Evolutionary conservation across 2,888 invertebrate species (phyloP), one percentile per base, ranked within the genome.

Genomic region (Drosophila birchii): DNA sequence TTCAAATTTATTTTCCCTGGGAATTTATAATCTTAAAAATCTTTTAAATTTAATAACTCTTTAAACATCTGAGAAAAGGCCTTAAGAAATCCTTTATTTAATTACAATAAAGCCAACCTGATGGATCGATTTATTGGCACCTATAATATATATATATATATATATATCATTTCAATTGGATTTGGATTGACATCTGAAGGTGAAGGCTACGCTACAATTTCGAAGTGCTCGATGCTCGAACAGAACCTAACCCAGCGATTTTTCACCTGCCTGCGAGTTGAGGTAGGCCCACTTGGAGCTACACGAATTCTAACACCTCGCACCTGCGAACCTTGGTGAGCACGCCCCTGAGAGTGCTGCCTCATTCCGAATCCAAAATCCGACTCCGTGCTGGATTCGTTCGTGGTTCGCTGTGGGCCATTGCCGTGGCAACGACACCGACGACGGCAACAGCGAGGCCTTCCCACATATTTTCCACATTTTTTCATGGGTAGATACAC

Each of bases 231-330:
- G 44, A 39, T 47, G 44, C n/a, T n/a, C 51, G 29, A 49, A 20
- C 29, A 34, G 41, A 49, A 20, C 62, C 58, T 58, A 38, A n/a
- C 54, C 29, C 57, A 34, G 60, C 12, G 32, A 32, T 55, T 41
- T 41, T 39, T 60, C 47, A 55, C 63, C 36, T 20, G 34, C 41
- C 23, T 18, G 34, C 41, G 61, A 60, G 73, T 79, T 78, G 67
- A 70, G 67, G 66, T 72, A 66, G 61, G 68, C 68, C 57, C 57
- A 55, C 60, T 73, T 73, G 55, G 61, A 62, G 51, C 38, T 60
- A 75, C 73, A 79, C 81, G 78, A 86, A 84, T 84, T 86, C 70
- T 81, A 81, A 76, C 83, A 84, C 87, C 81, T 84, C 77, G 77
- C 72, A 78, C 81, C 81, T 77, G 78, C 58, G 79, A 80, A 66